Percentiles rank a stretch among this genome's conserved stretches.
Evolutionary conservation across 2,113 vertebrate species (phyloP).

Genomic region (Cariama cristata): DNA sequence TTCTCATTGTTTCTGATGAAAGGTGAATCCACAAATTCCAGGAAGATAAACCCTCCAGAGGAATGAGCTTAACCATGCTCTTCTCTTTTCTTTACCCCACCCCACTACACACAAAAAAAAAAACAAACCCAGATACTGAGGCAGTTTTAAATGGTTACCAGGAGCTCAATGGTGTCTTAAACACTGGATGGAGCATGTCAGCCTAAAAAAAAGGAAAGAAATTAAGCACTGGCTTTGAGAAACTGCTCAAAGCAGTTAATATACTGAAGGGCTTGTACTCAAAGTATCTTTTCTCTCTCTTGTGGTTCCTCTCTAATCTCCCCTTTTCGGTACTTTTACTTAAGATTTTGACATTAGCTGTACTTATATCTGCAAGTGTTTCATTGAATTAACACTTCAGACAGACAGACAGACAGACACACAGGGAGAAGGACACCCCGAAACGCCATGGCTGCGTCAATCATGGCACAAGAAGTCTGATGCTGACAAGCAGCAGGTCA

Average conservation of each 20-base stretch:
- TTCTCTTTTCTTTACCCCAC: background rate
- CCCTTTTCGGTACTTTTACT: background rate
- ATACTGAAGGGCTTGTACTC: background rate
- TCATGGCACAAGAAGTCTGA: background rate
- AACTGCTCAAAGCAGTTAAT: background rate
- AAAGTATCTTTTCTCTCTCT: background rate
- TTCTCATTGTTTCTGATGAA: background rate
- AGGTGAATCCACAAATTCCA: background rate
- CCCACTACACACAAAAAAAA: background rate
- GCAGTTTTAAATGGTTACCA: background rate
- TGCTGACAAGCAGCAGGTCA: background rate
- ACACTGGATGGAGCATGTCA: background rate
- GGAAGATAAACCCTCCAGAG: background rate
- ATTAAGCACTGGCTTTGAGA: background rate
- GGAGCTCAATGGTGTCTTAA: background rate
- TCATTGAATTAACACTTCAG: background rate
- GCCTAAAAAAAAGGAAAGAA: background rate
- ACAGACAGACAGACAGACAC: background rate
- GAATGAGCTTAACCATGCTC: accelerated
- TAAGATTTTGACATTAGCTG: background rate
- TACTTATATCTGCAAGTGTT: accelerated
- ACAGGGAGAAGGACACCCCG: background rate
- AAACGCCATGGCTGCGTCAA: accelerated
- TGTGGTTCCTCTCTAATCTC: background rate
- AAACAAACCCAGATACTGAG: accelerated